These are phyloP conservation scores for Heliocidaris tuberculata DNA, from an alignment of 35 echinoderm and acorn worm species.

Conservation along the genomic window DNA sequence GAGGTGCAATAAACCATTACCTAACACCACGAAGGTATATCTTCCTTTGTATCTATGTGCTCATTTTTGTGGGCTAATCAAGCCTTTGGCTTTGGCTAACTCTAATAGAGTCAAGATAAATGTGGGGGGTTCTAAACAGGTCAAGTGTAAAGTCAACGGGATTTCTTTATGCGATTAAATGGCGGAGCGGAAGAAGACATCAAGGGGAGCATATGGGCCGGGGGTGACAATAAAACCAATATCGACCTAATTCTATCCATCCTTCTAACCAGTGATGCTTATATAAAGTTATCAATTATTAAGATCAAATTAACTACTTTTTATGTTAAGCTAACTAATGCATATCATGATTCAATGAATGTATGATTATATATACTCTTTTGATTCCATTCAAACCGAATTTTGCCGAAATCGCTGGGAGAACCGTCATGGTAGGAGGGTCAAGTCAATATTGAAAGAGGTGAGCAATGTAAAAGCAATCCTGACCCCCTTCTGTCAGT, in stretches of 20 bases:
- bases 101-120: background rate
- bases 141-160: background rate
- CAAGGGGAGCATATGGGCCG: no score
- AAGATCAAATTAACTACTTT: no score
- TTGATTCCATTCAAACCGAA: background rate
- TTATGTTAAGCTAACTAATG: no score
- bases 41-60: background rate
- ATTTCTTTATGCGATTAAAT: no score
- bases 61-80: background rate
- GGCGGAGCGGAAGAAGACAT: no score
- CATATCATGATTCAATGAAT: no score
- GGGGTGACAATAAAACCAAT: no score
- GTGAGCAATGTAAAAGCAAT: background rate
- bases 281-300: no score
- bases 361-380: background rate
- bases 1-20: background rate
- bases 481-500: background rate
- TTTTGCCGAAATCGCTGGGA: background rate
- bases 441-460: background rate
- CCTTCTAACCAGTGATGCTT: no score
- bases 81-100: background rate
- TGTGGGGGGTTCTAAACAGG: background rate
- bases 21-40: background rate
- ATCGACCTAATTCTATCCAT: no score
- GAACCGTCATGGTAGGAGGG: background rate